Evolutionary conservation across 2,888 invertebrate species (phyloP), one percentile per base, ranked within the genome.

Genomic region (Amblyjoppa fuscipennis): DNA sequence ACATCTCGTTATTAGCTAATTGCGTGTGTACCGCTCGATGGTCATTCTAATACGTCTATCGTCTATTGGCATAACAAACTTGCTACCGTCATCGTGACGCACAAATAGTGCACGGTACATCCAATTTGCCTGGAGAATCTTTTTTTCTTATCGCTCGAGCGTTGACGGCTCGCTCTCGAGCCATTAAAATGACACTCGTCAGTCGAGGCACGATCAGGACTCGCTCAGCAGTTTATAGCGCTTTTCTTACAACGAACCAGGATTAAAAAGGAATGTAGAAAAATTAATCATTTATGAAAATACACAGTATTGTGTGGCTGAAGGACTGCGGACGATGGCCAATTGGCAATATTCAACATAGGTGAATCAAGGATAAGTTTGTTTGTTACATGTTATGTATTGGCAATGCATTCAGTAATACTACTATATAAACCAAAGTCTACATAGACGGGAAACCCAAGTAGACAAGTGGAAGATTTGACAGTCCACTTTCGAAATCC

Each of bases 1-100:
- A 75, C 78, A 75, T 76, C 82, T 79, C 82, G 79, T 85, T 82
- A 82, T 85, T 85, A 85, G 82, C 82, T 82, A 85, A 82, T 85
- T 85, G 82, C 85, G 53, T 75, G 82, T 78, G 82, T 74, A 81
- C 78, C 74, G 53, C 75, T 68, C 84, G 81, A 74, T 70, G 74
- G 78, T 81, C 81, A 66, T 85, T 85, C 81, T 79, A 85, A 82
- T 85, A 76, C 71, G 70, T 49, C 61, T 41, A 49, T 53, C 76
- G 41, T 78, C 75, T 79, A 85, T 82, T 45, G 68, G 77, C 31
- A 64, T 53, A 41, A 78, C 77, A 81, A 84, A 84, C 41, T 68
- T 71, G 71, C 31, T 20, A 31, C 53, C 28, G 45, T 41, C 31
- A 53, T 68, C 59, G 51, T 5, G 51, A 34, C 25, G 38, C 53